phyloP scores from a whole-genome alignment of 2,797 vertebrate genomes.

The Anas bahamensis region DNA sequence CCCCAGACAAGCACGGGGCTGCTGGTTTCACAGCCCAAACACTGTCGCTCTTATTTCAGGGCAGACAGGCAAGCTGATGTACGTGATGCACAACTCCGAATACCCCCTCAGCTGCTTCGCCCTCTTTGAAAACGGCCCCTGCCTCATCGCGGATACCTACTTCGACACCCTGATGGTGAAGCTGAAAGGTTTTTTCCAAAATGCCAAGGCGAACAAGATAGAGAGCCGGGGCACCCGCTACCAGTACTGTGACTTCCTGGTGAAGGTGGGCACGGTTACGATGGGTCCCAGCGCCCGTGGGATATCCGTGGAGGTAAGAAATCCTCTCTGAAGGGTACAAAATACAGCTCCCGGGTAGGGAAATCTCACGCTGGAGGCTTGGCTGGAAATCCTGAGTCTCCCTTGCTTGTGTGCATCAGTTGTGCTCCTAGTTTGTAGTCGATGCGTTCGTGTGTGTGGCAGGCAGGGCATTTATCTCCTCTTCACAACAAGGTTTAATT shows the following conservation, averaged over 20 bases:
- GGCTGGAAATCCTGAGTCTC: neutral
- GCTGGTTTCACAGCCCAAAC: neutral
- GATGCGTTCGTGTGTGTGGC: fast-evolving
- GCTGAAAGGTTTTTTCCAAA: slow-evolving; percentile 97
- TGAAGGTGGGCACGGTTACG: slow-evolving; percentile 94
- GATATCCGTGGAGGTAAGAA: slow-evolving; percentile 93
- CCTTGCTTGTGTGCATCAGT: fast-evolving
- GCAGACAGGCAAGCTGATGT: slow-evolving; percentile 93
- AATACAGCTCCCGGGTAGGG: fast-evolving
- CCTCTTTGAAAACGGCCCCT: slow-evolving; percentile 94
- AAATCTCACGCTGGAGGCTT: neutral
- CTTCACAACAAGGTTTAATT: neutral
- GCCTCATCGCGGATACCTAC: slow-evolving; percentile 90
- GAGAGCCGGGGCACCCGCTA: slow-evolving; percentile 94
- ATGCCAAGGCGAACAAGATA: slow-evolving; percentile 96
- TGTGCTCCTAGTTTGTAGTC: neutral
- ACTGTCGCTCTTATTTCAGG: slow-evolving; percentile 74
- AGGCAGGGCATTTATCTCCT: neutral
- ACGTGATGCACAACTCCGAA: slow-evolving; percentile 98
- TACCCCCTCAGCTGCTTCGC: slow-evolving; percentile 93
- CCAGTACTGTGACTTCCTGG: slow-evolving; percentile 95
- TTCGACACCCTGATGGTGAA: slow-evolving; percentile 98
- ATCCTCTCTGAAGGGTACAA: fast-evolving
- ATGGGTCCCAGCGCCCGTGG: slow-evolving; percentile 95
- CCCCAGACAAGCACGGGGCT: neutral